These are phyloP conservation scores for Colaptes auratus DNA, from an alignment of 2,113 vertebrate species.

Conservation along the genomic window DNA sequence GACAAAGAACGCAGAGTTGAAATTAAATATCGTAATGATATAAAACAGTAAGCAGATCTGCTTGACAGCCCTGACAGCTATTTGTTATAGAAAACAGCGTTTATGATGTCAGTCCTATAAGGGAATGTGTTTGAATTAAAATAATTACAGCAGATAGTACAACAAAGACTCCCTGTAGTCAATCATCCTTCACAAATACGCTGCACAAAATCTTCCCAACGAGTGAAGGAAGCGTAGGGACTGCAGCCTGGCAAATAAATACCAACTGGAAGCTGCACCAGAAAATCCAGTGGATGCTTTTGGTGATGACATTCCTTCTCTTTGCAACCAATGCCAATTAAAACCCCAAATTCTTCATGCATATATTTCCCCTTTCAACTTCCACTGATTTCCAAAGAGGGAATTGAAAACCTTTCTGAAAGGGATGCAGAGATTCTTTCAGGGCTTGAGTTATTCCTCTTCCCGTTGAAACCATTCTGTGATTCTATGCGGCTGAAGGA, in stretches of 20 bases:
- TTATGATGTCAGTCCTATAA: conserved; percentile 76
- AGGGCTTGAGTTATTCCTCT: neutral
- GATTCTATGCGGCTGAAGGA: no score
- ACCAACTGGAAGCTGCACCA: neutral
- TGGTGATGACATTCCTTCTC: neutral
- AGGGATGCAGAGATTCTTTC: neutral
- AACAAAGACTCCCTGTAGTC: conserved; percentile 73
- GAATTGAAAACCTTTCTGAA: neutral
- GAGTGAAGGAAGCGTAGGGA: neutral
- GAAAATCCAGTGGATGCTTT: neutral
- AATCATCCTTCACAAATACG: conserved; percentile 69
- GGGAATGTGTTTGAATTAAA: conserved; percentile 77
- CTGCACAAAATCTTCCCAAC: conserved; percentile 26
- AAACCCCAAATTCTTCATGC: neutral
- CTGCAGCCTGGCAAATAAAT: conserved; percentile 10
- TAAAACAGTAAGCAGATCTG: conserved; percentile 78
- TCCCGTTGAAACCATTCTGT: no score
- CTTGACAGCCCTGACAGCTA: conserved; percentile 79
- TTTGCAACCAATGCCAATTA: neutral
- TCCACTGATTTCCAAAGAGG: neutral
- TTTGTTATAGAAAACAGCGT: conserved; percentile 79
- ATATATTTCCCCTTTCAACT: neutral
- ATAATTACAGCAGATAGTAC: conserved; percentile 77
- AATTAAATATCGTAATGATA: conserved; percentile 79
- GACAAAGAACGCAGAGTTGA: conserved; percentile 61